Evolutionary conservation across 53 echinoderm and acorn worm species (phyloP), one percentile per base, ranked within the genome.

Genomic region (Echinometra lucunter): DNA sequence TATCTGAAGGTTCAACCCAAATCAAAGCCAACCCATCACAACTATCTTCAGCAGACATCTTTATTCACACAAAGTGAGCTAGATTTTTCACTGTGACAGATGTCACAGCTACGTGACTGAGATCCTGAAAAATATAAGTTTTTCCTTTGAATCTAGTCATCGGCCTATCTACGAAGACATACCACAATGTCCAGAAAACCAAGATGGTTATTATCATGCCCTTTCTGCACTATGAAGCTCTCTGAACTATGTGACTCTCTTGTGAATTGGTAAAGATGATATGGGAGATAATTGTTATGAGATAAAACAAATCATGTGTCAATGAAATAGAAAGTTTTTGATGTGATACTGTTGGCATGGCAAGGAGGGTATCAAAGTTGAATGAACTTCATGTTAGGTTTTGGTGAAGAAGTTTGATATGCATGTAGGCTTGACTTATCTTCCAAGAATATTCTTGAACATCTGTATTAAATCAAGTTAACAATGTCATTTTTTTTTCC

Each of bases 281-380:
- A 40, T 42, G 7, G 78, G 78, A 78, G 78, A 78, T 78, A 78
- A 78, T 78, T 78, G 78, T 78, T 78, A 78, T 78, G 78, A 78
- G 42, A 40, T 78, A 4, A 78, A 78, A 78, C 78, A 78, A 78
- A 78, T 78, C 78, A 78, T 78, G 42, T 78, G 78, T 78, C 78
- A 78, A 6, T 40, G 78, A 78, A 42, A 78, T 40, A 19, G 75
- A 40, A 37, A 40, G 75, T 75, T 3, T 75, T 75, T 75, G 18
- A 75, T 40, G 78, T 78, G 42, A 78, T 1, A 38, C 78, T 78
- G 78, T 5, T 7, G 5, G 21, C 78, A 38, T 78, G 78, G 7
- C 78, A 78, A 42, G 42, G 17, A 19, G 38, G 18, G 78, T 5
- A 42, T 78, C 78, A 78, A 78, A 78, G 78, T 78, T 78, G 78